Conservation (phyloP, 2,113 vertebrate genomes). For the Tamias sibiricus region DNA sequence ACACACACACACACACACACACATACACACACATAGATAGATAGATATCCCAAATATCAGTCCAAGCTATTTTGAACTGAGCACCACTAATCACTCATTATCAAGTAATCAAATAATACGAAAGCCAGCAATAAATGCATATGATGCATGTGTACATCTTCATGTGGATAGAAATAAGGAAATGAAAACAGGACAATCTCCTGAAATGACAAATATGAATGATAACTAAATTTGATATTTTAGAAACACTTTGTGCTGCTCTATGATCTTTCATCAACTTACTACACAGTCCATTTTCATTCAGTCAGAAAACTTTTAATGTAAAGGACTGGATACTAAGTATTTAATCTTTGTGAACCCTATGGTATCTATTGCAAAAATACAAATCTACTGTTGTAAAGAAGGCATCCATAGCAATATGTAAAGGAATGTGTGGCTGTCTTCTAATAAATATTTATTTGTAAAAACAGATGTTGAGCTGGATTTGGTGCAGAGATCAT, state of each 20-base stretch:
- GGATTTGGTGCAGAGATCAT: background rate
- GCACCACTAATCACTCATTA: background rate
- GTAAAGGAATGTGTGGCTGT: background rate
- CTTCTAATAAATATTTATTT: background rate
- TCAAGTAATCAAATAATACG: conserved; percentile 3
- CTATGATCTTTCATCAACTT: background rate
- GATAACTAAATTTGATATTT: conserved; percentile 39
- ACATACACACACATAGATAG: background rate
- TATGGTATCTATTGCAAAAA: background rate
- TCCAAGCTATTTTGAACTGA: background rate
- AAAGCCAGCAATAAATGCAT: background rate
- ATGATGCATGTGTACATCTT: background rate
- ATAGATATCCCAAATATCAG: background rate
- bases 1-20: background rate
- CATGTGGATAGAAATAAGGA: background rate
- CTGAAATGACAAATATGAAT: background rate
- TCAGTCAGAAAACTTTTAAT: conserved; percentile 17
- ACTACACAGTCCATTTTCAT: background rate
- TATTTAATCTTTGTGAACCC: background rate
- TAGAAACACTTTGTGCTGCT: conserved; percentile 33
- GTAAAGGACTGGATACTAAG: background rate
- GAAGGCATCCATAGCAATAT: background rate
- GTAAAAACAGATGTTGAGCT: background rate
- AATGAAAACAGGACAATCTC: background rate
- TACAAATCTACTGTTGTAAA: background rate